These are phyloP conservation scores for Eudasyphora cyanicolor DNA, from an alignment of 2,888 invertebrate genomes.

Conservation along the genomic window DNA sequence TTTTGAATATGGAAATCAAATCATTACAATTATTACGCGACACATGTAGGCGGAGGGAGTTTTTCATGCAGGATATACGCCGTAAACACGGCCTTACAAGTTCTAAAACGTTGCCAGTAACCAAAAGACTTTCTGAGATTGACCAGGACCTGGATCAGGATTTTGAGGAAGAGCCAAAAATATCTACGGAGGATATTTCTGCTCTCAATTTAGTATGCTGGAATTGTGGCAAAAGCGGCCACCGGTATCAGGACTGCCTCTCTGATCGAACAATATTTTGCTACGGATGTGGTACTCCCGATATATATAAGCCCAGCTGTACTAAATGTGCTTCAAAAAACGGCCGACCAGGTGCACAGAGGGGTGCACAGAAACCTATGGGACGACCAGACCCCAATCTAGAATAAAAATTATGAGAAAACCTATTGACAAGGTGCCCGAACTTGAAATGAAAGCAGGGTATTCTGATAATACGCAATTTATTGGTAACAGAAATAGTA, in stretches of 20 bases:
- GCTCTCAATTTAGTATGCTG: constrained; percentile 18
- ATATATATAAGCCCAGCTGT: constrained; percentile 32
- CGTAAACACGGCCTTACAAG: background rate
- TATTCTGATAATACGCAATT: too few species aligned
- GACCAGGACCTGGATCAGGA: background rate
- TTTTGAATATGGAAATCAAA: background rate
- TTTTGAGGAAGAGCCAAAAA: too few species aligned
- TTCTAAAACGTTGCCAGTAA: background rate
- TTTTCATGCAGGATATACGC: constrained; percentile 29
- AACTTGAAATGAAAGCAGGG: too few species aligned
- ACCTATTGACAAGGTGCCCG: too few species aligned
- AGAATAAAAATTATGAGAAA: too few species aligned
- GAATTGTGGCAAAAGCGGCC: constrained; percentile 36
- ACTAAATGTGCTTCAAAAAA: constrained; percentile 34
- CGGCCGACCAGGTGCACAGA: background rate
- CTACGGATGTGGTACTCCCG: constrained; percentile 13
- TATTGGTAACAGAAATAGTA: too few species aligned
- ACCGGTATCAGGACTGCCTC: constrained; percentile 37
- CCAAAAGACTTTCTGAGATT: background rate
- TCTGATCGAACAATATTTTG: constrained; percentile 23
- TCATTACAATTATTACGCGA: constrained; percentile 13
- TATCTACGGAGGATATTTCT: background rate
- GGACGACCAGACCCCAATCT: too few species aligned
- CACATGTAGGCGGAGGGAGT: constrained; percentile 4
- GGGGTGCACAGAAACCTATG: too few species aligned